These are phyloP conservation scores for Entelurus aequoreus DNA, from an alignment of 2,113 vertebrate species.

Conservation along the genomic window DNA sequence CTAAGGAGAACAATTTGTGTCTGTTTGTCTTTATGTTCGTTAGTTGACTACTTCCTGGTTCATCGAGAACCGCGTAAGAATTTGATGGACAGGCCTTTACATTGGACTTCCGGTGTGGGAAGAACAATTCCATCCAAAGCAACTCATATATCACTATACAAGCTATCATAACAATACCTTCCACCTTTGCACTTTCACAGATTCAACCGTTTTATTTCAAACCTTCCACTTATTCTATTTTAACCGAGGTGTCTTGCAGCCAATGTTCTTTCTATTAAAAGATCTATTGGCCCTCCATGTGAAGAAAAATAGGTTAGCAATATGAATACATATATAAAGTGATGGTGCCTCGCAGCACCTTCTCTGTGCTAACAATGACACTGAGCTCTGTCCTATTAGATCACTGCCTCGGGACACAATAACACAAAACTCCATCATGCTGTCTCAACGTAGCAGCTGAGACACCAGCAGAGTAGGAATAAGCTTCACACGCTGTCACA, in stretches of 20 bases:
- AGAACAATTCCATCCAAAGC: too few relatives aligned
- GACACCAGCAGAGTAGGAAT: conserved; percentile 16
- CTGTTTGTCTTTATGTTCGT: too few relatives aligned
- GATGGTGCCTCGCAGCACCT: conserved; percentile 9
- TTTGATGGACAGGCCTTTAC: too few relatives aligned
- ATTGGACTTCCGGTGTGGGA: too few relatives aligned
- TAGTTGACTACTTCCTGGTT: too few relatives aligned
- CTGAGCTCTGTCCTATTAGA: conserved; percentile 14
- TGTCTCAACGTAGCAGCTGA: conserved; percentile 27
- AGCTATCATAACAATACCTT: too few relatives aligned
- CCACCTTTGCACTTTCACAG: neutral
- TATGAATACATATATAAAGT: conserved; percentile 7
- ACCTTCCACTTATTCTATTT: neutral
- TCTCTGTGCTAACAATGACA: conserved; percentile 8
- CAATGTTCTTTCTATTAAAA: neutral
- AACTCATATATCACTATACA: too few relatives aligned
- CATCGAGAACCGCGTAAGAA: too few relatives aligned
- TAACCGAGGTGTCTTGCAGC: neutral
- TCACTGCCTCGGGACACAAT: conserved; percentile 16
- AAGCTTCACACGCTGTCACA: conserved; percentile 28
- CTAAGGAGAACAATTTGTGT: too few relatives aligned
- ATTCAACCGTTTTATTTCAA: neutral
- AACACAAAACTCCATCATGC: conserved; percentile 21
- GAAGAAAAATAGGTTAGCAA: conserved; percentile 1
- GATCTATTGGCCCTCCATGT: neutral